A percentile compares a stretch with the other conserved stretches of the same genome.
These are phyloP conservation scores for Hypselothyrea guttata DNA, from an alignment of 2,888 invertebrate species.

Conservation along the genomic window DNA sequence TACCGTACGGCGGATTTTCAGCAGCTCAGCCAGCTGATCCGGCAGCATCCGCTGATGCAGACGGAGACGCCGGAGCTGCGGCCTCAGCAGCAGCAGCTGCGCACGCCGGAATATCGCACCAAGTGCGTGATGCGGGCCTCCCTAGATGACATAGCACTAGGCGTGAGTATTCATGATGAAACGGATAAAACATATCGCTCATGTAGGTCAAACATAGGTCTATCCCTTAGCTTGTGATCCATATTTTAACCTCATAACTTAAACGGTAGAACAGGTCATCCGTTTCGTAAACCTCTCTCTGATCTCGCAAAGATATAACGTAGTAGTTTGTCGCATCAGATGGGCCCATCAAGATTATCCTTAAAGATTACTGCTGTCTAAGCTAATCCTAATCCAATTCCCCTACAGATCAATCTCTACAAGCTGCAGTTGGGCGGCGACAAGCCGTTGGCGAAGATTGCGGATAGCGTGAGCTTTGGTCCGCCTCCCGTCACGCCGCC, in stretches of 20 bases:
- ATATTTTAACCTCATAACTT: too few relatives aligned
- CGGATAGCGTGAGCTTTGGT: constrained; percentile 19
- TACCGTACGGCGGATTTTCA: constrained; percentile 62
- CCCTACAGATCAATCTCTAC: constrained; percentile 54
- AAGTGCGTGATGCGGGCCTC: constrained; percentile 71
- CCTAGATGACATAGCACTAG: constrained; percentile 63
- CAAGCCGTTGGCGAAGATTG: constrained; percentile 2
- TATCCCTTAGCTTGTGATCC: too few relatives aligned
- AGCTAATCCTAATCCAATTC: neutral
- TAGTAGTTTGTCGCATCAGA: too few relatives aligned
- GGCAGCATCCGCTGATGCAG: constrained; percentile 61
- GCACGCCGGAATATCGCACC: constrained; percentile 60
- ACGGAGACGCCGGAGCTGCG: constrained; percentile 23
- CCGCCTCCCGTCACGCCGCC: neutral
- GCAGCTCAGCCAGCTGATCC: constrained; percentile 54
- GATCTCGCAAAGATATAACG: too few relatives aligned
- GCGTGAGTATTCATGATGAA: constrained; percentile 61
- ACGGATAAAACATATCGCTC: too few relatives aligned
- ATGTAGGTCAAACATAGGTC: too few relatives aligned
- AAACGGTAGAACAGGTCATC: too few relatives aligned
- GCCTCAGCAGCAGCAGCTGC: constrained; percentile 48
- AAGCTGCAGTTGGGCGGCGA: constrained; percentile 47
- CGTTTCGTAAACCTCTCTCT: too few relatives aligned
- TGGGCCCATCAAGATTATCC: too few relatives aligned
- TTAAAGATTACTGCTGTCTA: too few relatives aligned